Evolutionary conservation across 2,888 invertebrate genomes (phyloP).

Genomic region (Eristalis intricaria): DNA sequence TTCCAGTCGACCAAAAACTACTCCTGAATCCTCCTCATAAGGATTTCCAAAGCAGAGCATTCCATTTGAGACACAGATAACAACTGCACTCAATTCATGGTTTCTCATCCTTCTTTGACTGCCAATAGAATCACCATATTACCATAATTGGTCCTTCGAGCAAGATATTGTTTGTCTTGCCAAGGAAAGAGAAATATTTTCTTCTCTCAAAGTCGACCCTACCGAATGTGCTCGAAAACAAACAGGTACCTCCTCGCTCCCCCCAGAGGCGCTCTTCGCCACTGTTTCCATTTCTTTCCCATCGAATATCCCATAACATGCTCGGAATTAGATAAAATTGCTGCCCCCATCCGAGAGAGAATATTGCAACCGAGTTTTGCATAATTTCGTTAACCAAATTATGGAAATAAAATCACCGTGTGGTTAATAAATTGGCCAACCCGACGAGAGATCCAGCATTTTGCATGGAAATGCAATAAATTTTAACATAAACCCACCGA

Average conservation of each 20-base stretch:
- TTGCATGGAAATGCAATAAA: slow-evolving; percentile 42
- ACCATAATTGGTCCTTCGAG: neutral
- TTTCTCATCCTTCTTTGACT: neutral
- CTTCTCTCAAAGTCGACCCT: neutral
- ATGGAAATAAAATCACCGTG: slow-evolving; percentile 51
- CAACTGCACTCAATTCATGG: neutral
- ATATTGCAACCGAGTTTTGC: neutral
- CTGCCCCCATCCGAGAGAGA: neutral
- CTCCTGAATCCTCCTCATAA: neutral
- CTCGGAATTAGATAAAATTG: neutral
- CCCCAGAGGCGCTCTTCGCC: too few relatives aligned
- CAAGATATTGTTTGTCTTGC: neutral
- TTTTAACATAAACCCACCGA: slow-evolving; percentile 35
- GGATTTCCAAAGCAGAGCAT: neutral
- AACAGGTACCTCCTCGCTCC: neutral
- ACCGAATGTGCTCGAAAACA: neutral
- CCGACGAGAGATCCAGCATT: slow-evolving; percentile 5
- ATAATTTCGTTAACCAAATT: slow-evolving; percentile 25
- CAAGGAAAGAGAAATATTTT: neutral
- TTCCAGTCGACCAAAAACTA: neutral
- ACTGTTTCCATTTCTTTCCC: too few relatives aligned
- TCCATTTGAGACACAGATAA: neutral
- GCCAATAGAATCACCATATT: neutral
- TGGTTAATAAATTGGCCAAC: slow-evolving; percentile 34
- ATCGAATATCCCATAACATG: neutral